Conservation (phyloP, 2,113 vertebrate species). For the Plotosus lineatus region DNA sequence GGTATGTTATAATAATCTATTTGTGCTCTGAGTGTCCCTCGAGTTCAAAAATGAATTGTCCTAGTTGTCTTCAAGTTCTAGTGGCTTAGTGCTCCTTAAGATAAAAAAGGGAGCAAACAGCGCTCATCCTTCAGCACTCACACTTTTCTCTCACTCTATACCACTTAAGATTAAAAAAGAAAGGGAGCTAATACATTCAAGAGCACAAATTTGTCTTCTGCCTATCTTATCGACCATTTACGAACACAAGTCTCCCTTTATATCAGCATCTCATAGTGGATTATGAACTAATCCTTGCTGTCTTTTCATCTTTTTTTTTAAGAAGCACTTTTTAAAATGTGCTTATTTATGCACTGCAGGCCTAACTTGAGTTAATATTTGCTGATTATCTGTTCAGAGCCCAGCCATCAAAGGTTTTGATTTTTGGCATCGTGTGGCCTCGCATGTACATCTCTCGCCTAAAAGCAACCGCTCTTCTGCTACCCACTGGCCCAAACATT, state of each 20-base stretch:
- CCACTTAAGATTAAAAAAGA: conserved; percentile 53
- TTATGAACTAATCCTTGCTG: conserved; percentile 26
- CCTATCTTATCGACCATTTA: neutral
- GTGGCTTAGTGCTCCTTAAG: neutral
- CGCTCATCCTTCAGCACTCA: neutral
- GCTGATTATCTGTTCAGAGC: conserved; percentile 35
- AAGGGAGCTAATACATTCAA: conserved; percentile 48
- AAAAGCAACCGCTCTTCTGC: conserved; percentile 31
- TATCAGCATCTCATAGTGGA: conserved; percentile 5
- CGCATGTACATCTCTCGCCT: neutral
- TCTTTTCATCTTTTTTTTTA: conserved; percentile 16
- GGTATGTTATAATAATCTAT: too few relatives aligned
- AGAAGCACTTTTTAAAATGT: conserved; percentile 28
- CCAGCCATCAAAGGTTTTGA: conserved; percentile 44
- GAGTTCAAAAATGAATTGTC: too few relatives aligned
- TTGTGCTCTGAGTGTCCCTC: too few relatives aligned
- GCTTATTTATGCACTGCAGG: conserved; percentile 39
- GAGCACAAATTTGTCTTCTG: conserved; percentile 10
- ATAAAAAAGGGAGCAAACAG: neutral
- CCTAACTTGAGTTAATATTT: conserved; percentile 50
- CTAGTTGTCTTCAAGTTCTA: neutral
- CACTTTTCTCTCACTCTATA: neutral
- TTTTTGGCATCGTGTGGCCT: conserved; percentile 22
- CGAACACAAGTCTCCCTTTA: neutral
- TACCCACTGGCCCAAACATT: conserved; percentile 15